These are phyloP conservation scores for Callopanchax toddi DNA, from an alignment of 2,113 vertebrate species.

Conservation along the genomic window DNA sequence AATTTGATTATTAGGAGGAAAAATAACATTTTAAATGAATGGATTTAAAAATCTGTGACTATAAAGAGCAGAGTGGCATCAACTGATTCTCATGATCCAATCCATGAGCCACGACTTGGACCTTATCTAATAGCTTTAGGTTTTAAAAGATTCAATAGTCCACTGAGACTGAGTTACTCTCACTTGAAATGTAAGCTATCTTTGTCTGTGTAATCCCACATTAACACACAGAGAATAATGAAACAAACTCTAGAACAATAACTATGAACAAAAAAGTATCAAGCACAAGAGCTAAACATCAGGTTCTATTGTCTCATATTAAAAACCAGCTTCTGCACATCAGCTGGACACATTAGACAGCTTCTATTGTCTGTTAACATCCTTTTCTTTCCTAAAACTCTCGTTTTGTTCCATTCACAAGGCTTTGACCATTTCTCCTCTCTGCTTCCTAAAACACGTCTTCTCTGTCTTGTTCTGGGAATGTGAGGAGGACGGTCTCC, in stretches of 20 bases:
- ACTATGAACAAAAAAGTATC: background rate
- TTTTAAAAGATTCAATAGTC: background rate
- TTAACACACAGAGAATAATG: background rate
- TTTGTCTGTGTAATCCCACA: background rate
- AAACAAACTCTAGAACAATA: background rate
- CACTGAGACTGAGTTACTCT: background rate
- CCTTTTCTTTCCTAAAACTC: slow-evolving; percentile 38
- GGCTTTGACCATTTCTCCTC: slow-evolving; percentile 4
- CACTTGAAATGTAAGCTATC: background rate
- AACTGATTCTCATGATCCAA: too few relatives aligned
- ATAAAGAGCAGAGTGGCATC: background rate
- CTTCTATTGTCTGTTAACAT: background rate
- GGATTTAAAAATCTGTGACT: too few relatives aligned
- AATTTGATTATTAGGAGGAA: too few relatives aligned
- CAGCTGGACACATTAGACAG: slow-evolving; percentile 5
- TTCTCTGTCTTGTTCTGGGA: slow-evolving; percentile 55
- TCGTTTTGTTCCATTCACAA: slow-evolving; percentile 37
- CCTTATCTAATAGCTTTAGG: background rate
- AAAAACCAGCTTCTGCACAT: slow-evolving; percentile 12
- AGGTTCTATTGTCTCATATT: slow-evolving; percentile 11
- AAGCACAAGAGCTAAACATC: background rate
- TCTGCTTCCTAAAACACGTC: slow-evolving; percentile 27
- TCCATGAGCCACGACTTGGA: too few relatives aligned
- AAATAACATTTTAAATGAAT: too few relatives aligned
- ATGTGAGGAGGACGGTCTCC: slow-evolving; percentile 54